Conservation (phyloP, 1,140 invertebrate species). For the Saxidomus purpurata region DNA sequence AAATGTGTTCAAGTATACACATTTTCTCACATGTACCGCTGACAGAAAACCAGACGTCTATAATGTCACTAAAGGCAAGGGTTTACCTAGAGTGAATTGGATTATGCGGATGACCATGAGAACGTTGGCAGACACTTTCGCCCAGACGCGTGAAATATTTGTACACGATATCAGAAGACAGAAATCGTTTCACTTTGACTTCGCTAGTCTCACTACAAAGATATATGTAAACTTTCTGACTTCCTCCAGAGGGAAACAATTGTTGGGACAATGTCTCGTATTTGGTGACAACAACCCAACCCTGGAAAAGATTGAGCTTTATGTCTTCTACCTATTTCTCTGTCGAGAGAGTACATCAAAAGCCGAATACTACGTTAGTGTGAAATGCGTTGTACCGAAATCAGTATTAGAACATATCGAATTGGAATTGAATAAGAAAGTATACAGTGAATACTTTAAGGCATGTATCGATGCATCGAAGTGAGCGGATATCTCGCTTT, state of each 20-base stretch:
- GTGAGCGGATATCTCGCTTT: slow-evolving; percentile 13
- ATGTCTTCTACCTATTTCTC: not conserved
- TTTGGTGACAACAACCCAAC: not conserved
- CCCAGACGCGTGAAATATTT: not conserved
- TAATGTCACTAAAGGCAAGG: not conserved
- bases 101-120: not conserved
- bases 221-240: not conserved
- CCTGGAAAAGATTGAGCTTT: not conserved
- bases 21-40: not conserved
- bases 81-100: not conserved
- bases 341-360: not conserved
- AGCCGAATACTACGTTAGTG: not conserved
- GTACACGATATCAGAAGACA: not conserved
- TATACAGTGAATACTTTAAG: not conserved
- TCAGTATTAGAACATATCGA: not conserved
- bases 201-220: not conserved
- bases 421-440: not conserved
- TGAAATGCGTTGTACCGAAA: not conserved
- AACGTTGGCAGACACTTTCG: not conserved
- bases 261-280: not conserved
- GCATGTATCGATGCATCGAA: slow-evolving; percentile 23
- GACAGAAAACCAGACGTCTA: not conserved
- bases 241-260: slow-evolving; percentile 1
- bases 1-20: not conserved
- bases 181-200: not conserved